Evolutionary conservation across 2,113 vertebrate genomes (phyloP).

Genomic region (Sterna hirundo): DNA sequence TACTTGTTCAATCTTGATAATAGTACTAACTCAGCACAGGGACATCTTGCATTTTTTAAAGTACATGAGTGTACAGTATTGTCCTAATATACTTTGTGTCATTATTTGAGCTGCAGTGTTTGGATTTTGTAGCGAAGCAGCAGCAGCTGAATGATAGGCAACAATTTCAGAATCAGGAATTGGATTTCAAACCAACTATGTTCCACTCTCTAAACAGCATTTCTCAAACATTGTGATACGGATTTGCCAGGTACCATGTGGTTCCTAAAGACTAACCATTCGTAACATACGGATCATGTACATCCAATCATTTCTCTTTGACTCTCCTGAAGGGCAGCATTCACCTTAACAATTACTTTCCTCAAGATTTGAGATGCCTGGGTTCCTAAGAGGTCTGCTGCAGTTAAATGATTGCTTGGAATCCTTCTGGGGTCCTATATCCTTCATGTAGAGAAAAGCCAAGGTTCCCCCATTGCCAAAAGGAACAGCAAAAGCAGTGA

Average conservation of each 20-base stretch:
- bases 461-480: neutral
- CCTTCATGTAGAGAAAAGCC: neutral
- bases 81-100: neutral
- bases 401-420: neutral
- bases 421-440: neutral
- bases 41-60: neutral
- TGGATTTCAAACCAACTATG: rapidly evolving
- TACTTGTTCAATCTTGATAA: neutral
- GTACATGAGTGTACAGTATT: neutral
- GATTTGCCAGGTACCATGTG: neutral
- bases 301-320: neutral
- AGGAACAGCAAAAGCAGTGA: neutral
- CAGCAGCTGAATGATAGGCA: neutral
- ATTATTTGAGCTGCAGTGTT: neutral
- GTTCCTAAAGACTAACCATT: neutral
- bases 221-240: neutral
- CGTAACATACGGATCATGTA: neutral
- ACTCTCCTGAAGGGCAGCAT: neutral
- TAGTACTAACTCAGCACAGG: neutral
- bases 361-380: neutral
- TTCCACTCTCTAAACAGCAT: neutral
- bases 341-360: neutral
- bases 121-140: neutral
- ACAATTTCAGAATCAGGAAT: neutral
- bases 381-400: neutral